Conservation (phyloP, 2,888 invertebrate species). For the Drosophila aldrichi region DNA sequence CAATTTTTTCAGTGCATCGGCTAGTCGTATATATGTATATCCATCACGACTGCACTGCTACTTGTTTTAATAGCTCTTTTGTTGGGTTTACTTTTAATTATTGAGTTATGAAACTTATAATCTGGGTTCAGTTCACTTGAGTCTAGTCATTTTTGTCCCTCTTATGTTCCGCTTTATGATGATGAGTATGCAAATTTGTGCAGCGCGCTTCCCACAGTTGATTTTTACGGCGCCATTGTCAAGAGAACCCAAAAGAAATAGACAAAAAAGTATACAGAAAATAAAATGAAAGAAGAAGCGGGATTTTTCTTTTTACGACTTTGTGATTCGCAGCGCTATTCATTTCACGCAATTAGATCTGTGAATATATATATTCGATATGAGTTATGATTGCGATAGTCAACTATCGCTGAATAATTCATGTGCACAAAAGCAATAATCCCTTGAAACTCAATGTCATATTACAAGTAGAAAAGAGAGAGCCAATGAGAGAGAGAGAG, state of each 20-base stretch:
- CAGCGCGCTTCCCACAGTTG: conserved; percentile 57
- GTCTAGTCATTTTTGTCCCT: background rate
- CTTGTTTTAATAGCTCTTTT: conserved; percentile 31
- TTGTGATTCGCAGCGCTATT: conserved; percentile 21
- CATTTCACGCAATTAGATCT: conserved; percentile 40
- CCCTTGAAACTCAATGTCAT: conserved; percentile 21
- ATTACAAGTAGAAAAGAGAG: background rate
- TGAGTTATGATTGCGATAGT: conserved; percentile 46
- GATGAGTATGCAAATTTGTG: conserved; percentile 70
- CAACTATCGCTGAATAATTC: conserved; percentile 65
- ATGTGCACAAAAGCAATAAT: conserved; percentile 46
- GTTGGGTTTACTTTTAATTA: conserved; percentile 74
- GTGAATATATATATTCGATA: conserved; percentile 16
- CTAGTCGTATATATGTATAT: background rate
- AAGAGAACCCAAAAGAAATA: background rate
- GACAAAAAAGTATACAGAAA: conserved; percentile 3
- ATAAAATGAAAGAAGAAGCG: conserved; percentile 13
- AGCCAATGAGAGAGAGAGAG: background rate
- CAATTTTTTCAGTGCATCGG: background rate
- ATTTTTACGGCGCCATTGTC: conserved; percentile 54
- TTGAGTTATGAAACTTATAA: conserved; percentile 75
- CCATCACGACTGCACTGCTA: background rate
- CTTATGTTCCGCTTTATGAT: conserved; percentile 19
- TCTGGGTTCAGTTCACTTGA: conserved; percentile 44
- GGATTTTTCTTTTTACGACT: conserved; percentile 34